Base-by-base conservation (phyloP, 92 coral and sea anemone genomes). In the Epizoanthus ramosus region DNA sequence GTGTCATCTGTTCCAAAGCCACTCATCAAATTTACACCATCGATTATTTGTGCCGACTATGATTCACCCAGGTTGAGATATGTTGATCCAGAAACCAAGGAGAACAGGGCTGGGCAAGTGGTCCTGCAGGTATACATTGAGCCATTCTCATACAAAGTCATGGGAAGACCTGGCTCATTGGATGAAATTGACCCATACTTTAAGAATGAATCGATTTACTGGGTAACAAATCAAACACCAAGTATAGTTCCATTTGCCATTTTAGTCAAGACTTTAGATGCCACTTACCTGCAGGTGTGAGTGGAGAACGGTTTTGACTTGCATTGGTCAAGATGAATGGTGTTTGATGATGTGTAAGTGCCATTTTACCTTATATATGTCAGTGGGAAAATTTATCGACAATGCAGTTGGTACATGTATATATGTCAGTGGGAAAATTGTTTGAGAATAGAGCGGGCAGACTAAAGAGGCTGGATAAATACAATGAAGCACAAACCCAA, bases 181-280 rank as follows among this genome's bases (percentile, higher is more conserved):
- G 99, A 94, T 17, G 99, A 96, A 82, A 94, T 96, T 77, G 99
- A 96, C 83, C 99, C 99, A 16, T 94, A 88, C 83, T 96, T 96
- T 76, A 86, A 90, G 87, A 96, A 89, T 25, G 94, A 90, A 66
- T 87, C 91, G 24, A 96, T 96, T 53, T 96, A 96, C 84, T 96
- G 99, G 99, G 97, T 96, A 56, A 91, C 98, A 56, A 92, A 90
- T 70, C 98, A 92, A 71, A 74, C 72, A 73, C 66, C 86, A 35
- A 87, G 85, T 59, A 90, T 96, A 23, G 91, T 96, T 28, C 99
- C 99, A 83, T 96, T 96, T 92, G 99, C 98, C 63, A 63, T 96
- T 83, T 91, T 96, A 66, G 93, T 91, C 50, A 96, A 96, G 83
- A 96, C 94, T 25, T 90, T 96, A 92, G 94, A 93, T 84, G 97